These are phyloP conservation scores for Drosophila seclusa DNA, from an alignment of 2,888 invertebrate genomes.

Conservation along the genomic window DNA sequence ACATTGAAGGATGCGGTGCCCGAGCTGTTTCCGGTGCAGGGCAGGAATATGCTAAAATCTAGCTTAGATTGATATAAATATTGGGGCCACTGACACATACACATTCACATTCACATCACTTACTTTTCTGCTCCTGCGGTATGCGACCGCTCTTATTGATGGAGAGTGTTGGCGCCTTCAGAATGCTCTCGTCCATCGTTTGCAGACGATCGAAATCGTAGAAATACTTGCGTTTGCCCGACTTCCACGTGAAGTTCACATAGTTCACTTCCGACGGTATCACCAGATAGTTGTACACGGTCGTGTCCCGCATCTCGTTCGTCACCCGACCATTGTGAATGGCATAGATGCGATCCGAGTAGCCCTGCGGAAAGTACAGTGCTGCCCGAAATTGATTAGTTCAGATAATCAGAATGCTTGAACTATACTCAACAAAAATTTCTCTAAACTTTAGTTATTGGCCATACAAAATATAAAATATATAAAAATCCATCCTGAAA, in stretches of 20 bases:
- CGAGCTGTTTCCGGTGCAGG: slow-evolving; percentile 94
- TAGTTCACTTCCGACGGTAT: slow-evolving; percentile 96
- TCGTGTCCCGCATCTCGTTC: slow-evolving; percentile 94
- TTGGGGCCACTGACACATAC: slow-evolving; percentile 9
- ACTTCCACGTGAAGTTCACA: slow-evolving; percentile 96
- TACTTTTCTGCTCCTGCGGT: slow-evolving; percentile 94
- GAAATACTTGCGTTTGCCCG: slow-evolving; percentile 91
- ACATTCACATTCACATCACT: slow-evolving; percentile 45
- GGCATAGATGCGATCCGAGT: slow-evolving; percentile 88
- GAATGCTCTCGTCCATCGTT: slow-evolving; percentile 92
- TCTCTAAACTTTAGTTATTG: neutral
- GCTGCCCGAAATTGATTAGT: slow-evolving; percentile 46
- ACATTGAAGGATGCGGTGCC: slow-evolving; percentile 95
- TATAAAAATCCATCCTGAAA: neutral
- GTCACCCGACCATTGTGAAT: slow-evolving; percentile 94
- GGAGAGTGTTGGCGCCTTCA: slow-evolving; percentile 94
- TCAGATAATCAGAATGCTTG: neutral
- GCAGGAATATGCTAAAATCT: slow-evolving; percentile 95
- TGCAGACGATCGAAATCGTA: slow-evolving; percentile 95
- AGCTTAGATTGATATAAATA: slow-evolving; percentile 53
- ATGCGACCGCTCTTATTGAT: slow-evolving; percentile 94
- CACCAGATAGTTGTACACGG: slow-evolving; percentile 94
- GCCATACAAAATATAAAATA: neutral
- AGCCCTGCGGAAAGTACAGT: slow-evolving; percentile 81
- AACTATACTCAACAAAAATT: neutral